These are phyloP conservation scores for Alligator mississippiensis DNA, from an alignment of 2,113 vertebrate genomes.

Conservation along the genomic window DNA sequence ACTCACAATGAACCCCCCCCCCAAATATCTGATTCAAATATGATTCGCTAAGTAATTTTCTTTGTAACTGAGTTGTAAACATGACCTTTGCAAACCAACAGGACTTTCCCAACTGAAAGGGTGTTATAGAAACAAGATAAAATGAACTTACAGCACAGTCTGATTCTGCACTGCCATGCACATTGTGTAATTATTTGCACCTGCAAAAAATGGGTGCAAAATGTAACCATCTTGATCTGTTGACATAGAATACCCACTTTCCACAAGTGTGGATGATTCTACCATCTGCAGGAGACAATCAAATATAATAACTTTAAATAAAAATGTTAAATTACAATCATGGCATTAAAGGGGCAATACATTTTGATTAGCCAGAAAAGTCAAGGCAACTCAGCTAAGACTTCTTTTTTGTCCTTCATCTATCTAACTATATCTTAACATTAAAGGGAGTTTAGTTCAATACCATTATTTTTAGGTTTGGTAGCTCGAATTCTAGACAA, in stretches of 20 bases:
- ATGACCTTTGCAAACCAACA: conserved; percentile 65
- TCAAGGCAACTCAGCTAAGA: not conserved
- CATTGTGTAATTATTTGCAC: conserved; percentile 15
- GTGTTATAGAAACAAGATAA: conserved; percentile 30
- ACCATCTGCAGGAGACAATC: not conserved
- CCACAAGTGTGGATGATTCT: not conserved
- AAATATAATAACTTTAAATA: not conserved
- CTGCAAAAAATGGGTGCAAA: conserved; percentile 18
- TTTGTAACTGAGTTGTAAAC: conserved; percentile 51
- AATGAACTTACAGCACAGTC: not conserved
- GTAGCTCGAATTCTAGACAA: not conserved
- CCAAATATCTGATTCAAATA: conserved; percentile 39
- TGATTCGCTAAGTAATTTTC: conserved; percentile 45
- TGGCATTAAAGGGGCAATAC: not conserved
- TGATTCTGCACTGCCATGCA: conserved; percentile 42
- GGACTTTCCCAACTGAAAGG: conserved; percentile 63
- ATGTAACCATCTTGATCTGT: not conserved
- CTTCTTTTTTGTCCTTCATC: not conserved
- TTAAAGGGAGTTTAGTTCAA: rapidly evolving
- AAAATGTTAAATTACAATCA: not conserved
- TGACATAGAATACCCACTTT: not conserved
- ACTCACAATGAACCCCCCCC: conserved; percentile 55
- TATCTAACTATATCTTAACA: not conserved
- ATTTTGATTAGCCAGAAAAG: not conserved
- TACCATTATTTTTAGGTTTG: not conserved